These are phyloP conservation scores for Burhinus oedicnemus DNA, from an alignment of 2,113 vertebrate genomes.

Conservation along the genomic window DNA sequence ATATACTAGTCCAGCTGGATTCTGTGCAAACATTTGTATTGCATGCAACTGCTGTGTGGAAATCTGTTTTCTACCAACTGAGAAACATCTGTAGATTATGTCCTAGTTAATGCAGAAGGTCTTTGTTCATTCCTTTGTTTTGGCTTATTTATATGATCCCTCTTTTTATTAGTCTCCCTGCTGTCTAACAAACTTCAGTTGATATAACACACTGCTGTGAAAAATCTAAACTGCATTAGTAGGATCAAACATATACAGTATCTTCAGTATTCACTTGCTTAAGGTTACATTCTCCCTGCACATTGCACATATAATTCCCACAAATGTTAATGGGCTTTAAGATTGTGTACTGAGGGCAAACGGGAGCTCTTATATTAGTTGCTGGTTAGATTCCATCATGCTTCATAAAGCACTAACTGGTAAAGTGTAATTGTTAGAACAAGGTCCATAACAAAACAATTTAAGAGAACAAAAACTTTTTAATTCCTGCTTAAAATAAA, in stretches of 20 bases:
- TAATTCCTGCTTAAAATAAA: constrained; percentile 36
- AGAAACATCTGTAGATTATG: constrained; percentile 67
- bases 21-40: constrained; percentile 50
- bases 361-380: constrained; percentile 36
- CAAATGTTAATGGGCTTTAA: constrained; percentile 57
- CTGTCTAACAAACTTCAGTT: constrained; percentile 57
- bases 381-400: constrained; percentile 40
- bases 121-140: constrained; percentile 48
- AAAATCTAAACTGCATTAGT: neutral
- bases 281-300: constrained; percentile 31
- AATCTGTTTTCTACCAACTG: constrained; percentile 64
- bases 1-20: constrained; percentile 41
- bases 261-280: constrained; percentile 36
- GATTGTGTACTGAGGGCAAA: constrained; percentile 38
- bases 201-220: constrained; percentile 48
- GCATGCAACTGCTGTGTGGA: constrained; percentile 43
- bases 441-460: constrained; percentile 38
- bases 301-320: constrained; percentile 15
- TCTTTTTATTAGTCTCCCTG: constrained; percentile 65
- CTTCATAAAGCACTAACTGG: constrained; percentile 55
- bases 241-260: neutral
- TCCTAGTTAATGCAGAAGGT: constrained; percentile 33
- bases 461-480: constrained; percentile 19
- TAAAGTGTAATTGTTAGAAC: constrained; percentile 44
- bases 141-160: neutral